phyloP scores from a whole-genome alignment of 2,797 vertebrate genomes.

The Takifugu rubripes region DNA sequence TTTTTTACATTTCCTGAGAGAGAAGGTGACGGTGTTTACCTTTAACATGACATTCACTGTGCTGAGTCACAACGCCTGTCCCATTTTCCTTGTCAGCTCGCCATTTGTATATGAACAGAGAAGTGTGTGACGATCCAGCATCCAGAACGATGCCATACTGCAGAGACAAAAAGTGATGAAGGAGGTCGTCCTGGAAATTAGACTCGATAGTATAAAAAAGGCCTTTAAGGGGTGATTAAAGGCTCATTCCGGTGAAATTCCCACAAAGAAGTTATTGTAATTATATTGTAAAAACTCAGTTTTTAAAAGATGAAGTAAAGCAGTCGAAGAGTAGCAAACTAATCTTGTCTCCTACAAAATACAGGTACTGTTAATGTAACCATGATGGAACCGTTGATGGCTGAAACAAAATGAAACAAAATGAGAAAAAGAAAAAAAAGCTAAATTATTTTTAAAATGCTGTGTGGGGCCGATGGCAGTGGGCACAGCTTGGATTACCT shows the following conservation, averaged over 20 bases:
- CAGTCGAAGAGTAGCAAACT: no score
- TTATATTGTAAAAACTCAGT: no score
- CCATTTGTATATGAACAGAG: slow-evolving; percentile 87
- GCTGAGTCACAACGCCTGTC: slow-evolving; percentile 86
- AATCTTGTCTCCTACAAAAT: no score
- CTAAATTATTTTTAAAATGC: no score
- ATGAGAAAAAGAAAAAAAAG: neutral
- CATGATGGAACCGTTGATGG: no score
- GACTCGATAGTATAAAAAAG: no score
- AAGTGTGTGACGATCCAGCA: slow-evolving; percentile 88
- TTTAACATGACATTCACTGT: slow-evolving; percentile 75
- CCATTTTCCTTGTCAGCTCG: slow-evolving; percentile 84
- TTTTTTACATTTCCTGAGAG: neutral
- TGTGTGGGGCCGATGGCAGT: no score
- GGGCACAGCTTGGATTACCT: neutral
- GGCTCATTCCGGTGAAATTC: no score
- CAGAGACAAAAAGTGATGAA: neutral
- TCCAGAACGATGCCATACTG: slow-evolving; percentile 90
- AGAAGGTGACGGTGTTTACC: slow-evolving; percentile 63
- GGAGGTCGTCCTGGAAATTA: neutral
- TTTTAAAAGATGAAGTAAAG: no score
- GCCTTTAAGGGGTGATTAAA: no score
- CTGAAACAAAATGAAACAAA: neutral
- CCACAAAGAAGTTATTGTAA: no score
- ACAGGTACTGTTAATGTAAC: no score